These are phyloP conservation scores for Cylindroiulus punctatus DNA, from an alignment of 2,888 invertebrate species.

Conservation along the genomic window DNA sequence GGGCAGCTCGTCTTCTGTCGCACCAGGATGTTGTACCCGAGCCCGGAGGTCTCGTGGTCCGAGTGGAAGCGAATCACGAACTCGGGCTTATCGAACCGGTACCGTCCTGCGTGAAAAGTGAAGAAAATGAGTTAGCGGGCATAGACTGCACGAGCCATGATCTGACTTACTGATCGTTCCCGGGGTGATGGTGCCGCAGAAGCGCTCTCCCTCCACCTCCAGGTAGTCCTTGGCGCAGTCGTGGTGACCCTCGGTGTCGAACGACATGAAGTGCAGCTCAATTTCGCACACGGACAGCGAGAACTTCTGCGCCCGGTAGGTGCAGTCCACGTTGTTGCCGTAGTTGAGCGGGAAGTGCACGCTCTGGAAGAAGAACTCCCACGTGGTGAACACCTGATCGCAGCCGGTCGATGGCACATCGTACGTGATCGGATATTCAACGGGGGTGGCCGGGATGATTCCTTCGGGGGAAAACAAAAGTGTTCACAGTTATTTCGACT, in stretches of 20 bases:
- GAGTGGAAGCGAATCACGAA: constrained; percentile 60
- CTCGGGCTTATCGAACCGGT: constrained; percentile 59
- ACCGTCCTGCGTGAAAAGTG: constrained; percentile 59
- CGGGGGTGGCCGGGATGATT: not conserved
- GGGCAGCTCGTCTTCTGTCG: constrained; percentile 60
- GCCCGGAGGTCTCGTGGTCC: constrained; percentile 60
- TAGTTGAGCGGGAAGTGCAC: constrained; percentile 61
- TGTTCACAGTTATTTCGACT: not conserved
- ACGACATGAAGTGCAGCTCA: constrained; percentile 61
- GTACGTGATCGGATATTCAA: constrained; percentile 48
- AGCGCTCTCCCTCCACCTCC: constrained; percentile 59
- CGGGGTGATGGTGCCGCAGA: constrained; percentile 59
- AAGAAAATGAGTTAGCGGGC: no score
- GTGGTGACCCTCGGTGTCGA: constrained; percentile 60
- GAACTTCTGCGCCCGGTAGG: constrained; percentile 57
- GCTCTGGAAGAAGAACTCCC: constrained; percentile 60
- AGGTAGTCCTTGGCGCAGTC: constrained; percentile 59
- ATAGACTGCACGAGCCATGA: no score
- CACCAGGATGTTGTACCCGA: constrained; percentile 61
- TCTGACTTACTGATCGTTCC: constrained; percentile 60
- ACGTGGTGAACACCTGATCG: constrained; percentile 60
- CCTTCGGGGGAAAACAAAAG: not conserved
- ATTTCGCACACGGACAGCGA: constrained; percentile 59
- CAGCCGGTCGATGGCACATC: constrained; percentile 57
- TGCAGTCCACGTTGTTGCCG: constrained; percentile 60